Percentiles rank a stretch among this genome's conserved stretches.
Evolutionary conservation across 2,113 vertebrate species (phyloP).

Genomic region (Poecile atricapillus): DNA sequence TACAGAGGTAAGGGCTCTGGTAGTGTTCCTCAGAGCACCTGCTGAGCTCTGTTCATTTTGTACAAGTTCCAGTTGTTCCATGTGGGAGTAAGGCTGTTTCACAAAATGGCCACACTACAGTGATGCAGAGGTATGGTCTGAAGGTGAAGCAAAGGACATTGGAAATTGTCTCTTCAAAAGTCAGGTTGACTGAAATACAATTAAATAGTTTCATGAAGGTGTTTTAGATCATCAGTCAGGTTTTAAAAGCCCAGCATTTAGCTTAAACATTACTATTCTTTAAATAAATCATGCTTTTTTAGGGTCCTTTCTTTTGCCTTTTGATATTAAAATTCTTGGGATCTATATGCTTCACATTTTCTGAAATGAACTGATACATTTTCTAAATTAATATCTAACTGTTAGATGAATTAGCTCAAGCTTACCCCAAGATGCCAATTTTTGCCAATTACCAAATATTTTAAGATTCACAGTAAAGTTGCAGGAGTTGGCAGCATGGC

Average conservation of each 20-base stretch:
- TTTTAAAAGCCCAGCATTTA: background rate
- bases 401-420: background rate
- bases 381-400: background rate
- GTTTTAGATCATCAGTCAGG: background rate
- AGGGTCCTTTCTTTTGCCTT: background rate
- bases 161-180: background rate
- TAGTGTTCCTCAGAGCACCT: background rate
- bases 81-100: background rate
- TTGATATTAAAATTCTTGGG: background rate
- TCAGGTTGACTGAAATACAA: background rate
- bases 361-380: background rate
- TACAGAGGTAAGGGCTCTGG: slow-evolving; percentile 79
- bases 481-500: background rate
- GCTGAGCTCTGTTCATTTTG: background rate
- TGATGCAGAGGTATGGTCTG: background rate
- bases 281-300: background rate
- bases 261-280: background rate
- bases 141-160: background rate
- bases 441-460: background rate
- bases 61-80: background rate
- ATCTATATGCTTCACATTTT: background rate
- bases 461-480: background rate
- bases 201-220: background rate
- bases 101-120: accelerated
- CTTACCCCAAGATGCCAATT: background rate